Evolutionary conservation across 2,113 vertebrate genomes (phyloP).

Genomic region (Poicephalus meyeri): DNA sequence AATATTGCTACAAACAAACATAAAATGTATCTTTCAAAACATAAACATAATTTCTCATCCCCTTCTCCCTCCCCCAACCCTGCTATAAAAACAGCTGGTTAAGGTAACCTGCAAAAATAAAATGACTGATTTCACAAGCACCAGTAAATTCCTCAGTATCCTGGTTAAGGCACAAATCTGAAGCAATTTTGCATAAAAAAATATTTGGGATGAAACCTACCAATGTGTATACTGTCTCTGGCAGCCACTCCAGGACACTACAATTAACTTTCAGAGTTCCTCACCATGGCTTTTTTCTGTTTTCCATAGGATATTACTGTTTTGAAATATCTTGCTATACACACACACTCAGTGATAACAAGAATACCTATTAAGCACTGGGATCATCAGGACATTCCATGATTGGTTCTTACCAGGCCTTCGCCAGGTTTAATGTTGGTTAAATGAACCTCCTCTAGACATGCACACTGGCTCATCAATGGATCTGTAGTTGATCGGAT

Average conservation of each 20-base stretch:
- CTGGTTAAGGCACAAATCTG: neutral
- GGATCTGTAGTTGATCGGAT: conserved; percentile 83
- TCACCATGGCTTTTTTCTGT: neutral
- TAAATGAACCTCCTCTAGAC: conserved; percentile 90
- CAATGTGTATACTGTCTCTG: neutral
- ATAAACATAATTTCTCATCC: neutral
- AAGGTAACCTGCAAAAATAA: neutral
- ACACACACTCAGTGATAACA: neutral
- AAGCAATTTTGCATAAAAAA: neutral
- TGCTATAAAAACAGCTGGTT: neutral
- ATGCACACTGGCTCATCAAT: conserved; percentile 80
- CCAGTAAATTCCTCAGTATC: neutral
- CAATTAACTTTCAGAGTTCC: neutral
- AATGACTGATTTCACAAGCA: neutral
- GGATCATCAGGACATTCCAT: neutral
- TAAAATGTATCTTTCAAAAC: neutral
- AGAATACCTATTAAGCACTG: neutral
- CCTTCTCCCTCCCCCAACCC: neutral
- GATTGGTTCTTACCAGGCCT: conserved; percentile 85
- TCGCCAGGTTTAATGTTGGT: conserved; percentile 86
- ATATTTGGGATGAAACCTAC: neutral
- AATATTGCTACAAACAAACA: neutral
- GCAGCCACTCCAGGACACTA: neutral
- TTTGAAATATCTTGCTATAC: neutral
- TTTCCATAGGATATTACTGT: neutral